A percentile compares a stretch with the other conserved stretches of the same genome.
phyloP scores from a whole-genome alignment of 2,888 invertebrate genomes.

The Muschampia plurimacula region DNA sequence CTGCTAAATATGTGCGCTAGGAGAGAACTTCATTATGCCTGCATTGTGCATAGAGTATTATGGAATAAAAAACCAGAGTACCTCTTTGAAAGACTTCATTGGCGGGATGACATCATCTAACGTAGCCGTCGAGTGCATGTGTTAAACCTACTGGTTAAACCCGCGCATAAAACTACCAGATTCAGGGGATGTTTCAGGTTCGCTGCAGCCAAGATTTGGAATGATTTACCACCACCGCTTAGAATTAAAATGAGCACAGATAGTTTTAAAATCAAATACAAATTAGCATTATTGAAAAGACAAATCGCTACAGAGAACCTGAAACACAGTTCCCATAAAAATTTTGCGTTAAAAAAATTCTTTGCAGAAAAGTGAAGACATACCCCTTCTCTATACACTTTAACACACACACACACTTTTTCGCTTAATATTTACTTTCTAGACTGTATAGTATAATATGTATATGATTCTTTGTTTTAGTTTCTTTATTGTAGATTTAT shows the following conservation, averaged over 20 bases:
- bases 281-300: not conserved
- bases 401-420: not conserved
- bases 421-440: no score
- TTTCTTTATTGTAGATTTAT: no score
- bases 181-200: conserved; percentile 1
- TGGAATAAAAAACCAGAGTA: not conserved
- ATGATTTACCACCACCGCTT: not conserved
- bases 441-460: no score
- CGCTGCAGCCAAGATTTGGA: not conserved
- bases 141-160: not conserved
- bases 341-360: not conserved
- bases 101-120: not conserved
- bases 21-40: not conserved
- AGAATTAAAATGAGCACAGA: not conserved
- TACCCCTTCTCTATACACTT: not conserved
- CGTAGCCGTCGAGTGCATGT: not conserved
- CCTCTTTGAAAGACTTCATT: not conserved
- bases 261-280: not conserved
- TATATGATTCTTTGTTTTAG: no score
- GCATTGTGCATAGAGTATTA: not conserved
- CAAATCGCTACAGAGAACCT: not conserved
- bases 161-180: not conserved
- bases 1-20: not conserved
- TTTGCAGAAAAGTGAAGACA: not conserved
- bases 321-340: not conserved